Conservation (phyloP, 2,888 invertebrate genomes). For the Dasypogon diadema region DNA sequence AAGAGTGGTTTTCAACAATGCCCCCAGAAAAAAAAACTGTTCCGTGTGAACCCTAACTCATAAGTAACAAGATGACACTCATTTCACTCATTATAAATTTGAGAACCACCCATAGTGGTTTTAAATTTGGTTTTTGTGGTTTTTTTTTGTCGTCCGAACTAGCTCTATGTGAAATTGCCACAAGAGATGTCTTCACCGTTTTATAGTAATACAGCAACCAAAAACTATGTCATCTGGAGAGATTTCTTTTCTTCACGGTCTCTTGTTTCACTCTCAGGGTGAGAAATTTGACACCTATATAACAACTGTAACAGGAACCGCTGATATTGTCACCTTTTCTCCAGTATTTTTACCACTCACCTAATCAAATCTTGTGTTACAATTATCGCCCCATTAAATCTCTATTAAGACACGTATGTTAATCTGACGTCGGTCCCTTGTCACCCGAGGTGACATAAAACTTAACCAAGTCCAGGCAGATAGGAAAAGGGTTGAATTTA, state of each 20-base stretch:
- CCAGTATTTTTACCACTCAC: not conserved
- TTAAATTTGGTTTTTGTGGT: conserved; percentile 18
- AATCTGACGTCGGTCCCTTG: conserved; percentile 37
- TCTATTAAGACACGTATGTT: conserved; percentile 40
- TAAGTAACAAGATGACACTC: not conserved
- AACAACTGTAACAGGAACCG: not conserved
- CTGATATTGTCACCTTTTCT: conserved; percentile 16
- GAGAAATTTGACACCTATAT: conserved; percentile 40
- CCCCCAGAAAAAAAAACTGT: not conserved
- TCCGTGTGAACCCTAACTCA: not conserved
- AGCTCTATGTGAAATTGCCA: conserved; percentile 18
- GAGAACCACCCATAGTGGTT: conserved; percentile 5
- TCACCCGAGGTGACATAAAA: conserved; percentile 28
- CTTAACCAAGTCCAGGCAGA: conserved; percentile 24
- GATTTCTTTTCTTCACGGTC: not conserved
- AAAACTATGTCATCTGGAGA: conserved; percentile 17
- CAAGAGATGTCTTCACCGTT: not conserved
- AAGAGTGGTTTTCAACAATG: no score
- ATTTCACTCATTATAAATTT: no score
- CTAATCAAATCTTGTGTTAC: conserved; percentile 45
- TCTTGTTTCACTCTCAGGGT: conserved; percentile 3
- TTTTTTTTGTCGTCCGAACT: not conserved
- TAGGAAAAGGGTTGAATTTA: conserved; percentile 16
- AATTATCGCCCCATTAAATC: conserved; percentile 51
- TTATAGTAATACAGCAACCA: not conserved